Conservation (phyloP, 2,113 vertebrate species). For the Dasyurus viverrinus region DNA sequence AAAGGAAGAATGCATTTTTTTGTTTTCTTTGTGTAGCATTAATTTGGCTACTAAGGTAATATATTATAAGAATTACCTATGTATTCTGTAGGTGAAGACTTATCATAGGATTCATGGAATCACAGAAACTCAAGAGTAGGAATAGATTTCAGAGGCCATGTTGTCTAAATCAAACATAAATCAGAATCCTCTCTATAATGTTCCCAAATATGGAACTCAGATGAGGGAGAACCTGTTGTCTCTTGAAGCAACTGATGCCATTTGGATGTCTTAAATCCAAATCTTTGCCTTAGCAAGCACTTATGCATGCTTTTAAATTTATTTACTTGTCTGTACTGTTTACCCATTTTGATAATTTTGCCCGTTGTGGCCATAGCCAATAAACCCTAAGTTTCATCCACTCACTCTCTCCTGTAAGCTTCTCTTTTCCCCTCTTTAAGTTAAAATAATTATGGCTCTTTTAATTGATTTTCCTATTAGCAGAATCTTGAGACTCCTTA, state of each 20-base stretch:
- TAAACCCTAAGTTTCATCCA: background rate
- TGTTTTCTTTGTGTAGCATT: background rate
- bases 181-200: background rate
- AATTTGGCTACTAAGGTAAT: background rate
- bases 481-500: background rate
- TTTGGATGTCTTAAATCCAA: background rate
- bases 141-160: background rate
- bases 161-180: background rate
- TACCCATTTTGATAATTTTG: background rate
- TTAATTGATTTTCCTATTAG: background rate
- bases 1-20: background rate
- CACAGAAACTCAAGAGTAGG: background rate
- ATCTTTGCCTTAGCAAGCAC: background rate
- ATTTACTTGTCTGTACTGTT: background rate
- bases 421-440: too few species aligned
- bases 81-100: background rate
- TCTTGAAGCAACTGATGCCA: background rate
- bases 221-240: background rate
- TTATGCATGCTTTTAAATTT: background rate
- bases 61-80: background rate
- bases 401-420: too few species aligned
- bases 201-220: background rate
- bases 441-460: too few species aligned
- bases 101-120: background rate
- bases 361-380: background rate